These are phyloP conservation scores for Lysandra bellargus DNA, from an alignment of 2,888 invertebrate genomes.

Conservation along the genomic window DNA sequence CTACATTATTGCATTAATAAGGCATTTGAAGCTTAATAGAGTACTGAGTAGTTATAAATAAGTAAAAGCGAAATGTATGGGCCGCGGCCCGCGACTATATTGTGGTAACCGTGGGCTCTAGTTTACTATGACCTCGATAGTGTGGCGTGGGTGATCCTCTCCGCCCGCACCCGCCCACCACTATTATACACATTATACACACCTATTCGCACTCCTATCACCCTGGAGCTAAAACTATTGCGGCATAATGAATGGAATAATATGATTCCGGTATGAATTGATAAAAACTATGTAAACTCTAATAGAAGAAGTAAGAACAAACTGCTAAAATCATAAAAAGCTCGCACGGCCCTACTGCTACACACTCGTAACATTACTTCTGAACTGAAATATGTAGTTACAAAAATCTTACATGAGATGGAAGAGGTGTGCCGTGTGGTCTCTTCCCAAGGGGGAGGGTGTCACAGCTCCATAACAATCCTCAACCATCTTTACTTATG, in stretches of 20 bases:
- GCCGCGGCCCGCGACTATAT: not conserved
- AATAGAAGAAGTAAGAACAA: not conserved
- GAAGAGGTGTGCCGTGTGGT: too few species aligned
- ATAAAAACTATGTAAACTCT: not conserved
- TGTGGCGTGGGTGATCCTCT: slow-evolving; percentile 61
- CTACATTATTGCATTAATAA: not conserved
- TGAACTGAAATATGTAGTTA: too few species aligned
- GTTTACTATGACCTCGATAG: slow-evolving; percentile 49
- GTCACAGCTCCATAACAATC: too few species aligned
- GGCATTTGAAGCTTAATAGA: not conserved
- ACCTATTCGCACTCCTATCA: slow-evolving; percentile 34
- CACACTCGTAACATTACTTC: too few species aligned
- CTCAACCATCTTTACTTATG: too few species aligned
- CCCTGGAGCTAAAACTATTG: not conserved
- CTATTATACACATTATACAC: slow-evolving; percentile 40
- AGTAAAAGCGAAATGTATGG: not conserved
- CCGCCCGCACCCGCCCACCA: slow-evolving; percentile 62
- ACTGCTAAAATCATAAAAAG: not conserved
- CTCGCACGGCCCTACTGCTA: too few species aligned
- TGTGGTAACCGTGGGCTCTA: slow-evolving; percentile 23
- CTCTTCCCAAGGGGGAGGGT: too few species aligned
- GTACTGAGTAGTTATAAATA: not conserved
- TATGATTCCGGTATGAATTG: not conserved
- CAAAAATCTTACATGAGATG: too few species aligned
- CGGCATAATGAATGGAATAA: not conserved